These are phyloP conservation scores for Agrilus cyanescens DNA, from an alignment of 2,888 invertebrate species.

Conservation along the genomic window DNA sequence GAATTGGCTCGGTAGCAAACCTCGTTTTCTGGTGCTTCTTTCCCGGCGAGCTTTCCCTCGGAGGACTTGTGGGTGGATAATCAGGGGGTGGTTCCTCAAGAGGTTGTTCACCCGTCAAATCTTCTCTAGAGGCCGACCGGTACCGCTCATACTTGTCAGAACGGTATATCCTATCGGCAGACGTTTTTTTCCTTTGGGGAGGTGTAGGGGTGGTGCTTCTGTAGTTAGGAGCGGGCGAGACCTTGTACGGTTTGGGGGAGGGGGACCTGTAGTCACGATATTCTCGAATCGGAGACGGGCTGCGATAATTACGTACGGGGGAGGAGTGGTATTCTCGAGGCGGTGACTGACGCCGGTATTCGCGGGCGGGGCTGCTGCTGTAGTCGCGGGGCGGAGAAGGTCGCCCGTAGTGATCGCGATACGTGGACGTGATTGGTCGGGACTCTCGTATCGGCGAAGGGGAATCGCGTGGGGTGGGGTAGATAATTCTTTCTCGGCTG, in stretches of 20 bases:
- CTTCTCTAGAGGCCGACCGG: constrained; percentile 44
- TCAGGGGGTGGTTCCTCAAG: constrained; percentile 58
- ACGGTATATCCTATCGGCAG: constrained; percentile 41
- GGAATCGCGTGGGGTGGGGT: constrained; percentile 11
- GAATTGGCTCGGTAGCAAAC: constrained; percentile 42
- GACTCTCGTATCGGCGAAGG: constrained; percentile 17
- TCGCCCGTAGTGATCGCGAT: constrained; percentile 13
- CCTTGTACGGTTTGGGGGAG: constrained; percentile 6
- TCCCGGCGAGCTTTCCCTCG: constrained; percentile 35
- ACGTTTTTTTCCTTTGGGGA: constrained; percentile 52
- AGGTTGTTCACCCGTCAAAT: constrained; percentile 34
- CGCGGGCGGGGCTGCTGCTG: constrained; percentile 15
- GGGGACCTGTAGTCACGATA: constrained; percentile 9
- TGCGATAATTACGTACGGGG: constrained; percentile 10
- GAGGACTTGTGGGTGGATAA: constrained; percentile 47
- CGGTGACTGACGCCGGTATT: no score
- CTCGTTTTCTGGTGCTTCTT: constrained; percentile 60
- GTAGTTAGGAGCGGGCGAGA: constrained; percentile 20
- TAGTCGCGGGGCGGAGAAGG: constrained; percentile 18
- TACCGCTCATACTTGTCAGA: constrained; percentile 42
- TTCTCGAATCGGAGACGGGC: constrained; percentile 17
- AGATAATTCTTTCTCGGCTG: neutral
- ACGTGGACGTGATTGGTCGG: constrained; percentile 11
- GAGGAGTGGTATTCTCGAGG: no score
- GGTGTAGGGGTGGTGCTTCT: constrained; percentile 44